Conservation (phyloP, 2,888 invertebrate species). For the Listrodromus nycthemerus region DNA sequence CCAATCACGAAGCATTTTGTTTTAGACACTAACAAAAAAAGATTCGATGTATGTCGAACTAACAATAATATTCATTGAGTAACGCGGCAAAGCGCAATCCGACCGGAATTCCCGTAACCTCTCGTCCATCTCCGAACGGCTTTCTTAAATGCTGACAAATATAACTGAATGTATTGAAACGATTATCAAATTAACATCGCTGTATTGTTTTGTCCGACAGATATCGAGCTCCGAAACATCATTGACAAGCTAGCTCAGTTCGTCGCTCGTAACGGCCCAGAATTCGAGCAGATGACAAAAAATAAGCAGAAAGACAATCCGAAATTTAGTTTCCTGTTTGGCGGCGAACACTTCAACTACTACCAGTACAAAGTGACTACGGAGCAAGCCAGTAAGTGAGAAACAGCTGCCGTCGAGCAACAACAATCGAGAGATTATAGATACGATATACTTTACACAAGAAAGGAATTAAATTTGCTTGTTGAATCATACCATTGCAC, state of each 20-base stretch:
- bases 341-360: conserved; percentile 97
- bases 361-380: conserved; percentile 98
- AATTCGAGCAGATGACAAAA: conserved; percentile 99
- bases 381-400: conserved; percentile 95
- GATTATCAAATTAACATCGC: not conserved
- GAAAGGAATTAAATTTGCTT: not conserved
- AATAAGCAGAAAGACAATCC: conserved; percentile 99
- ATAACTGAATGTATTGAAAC: no score
- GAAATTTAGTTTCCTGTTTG: conserved; percentile 98
- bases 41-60: no score
- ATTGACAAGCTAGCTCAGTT: conserved; percentile 99
- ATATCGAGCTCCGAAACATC: conserved; percentile 97
- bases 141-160: no score
- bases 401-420: conserved; percentile 70
- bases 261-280: conserved; percentile 99
- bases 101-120: no score
- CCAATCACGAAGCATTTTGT: not conserved
- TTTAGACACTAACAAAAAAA: no score
- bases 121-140: no score
- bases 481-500: not conserved
- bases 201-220: conserved; percentile 84
- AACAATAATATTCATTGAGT: no score
- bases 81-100: no score
- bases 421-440: conserved; percentile 66
- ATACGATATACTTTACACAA: conserved; percentile 59